Base-by-base conservation (phyloP, 2,888 invertebrate species). In the Conops quadrifasciatus region DNA sequence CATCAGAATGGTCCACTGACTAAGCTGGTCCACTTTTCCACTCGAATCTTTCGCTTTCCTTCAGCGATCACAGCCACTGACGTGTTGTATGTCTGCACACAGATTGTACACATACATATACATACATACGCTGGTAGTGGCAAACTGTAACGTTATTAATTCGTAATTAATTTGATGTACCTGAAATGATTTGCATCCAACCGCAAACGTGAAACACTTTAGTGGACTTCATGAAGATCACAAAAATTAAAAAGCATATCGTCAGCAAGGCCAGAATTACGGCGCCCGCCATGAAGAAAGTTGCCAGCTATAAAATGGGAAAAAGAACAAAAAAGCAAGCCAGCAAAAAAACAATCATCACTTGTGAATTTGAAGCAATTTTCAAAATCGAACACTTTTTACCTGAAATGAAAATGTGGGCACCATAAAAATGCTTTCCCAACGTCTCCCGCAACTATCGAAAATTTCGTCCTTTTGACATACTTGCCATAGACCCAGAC, bases 161-260 rank as follows among this genome's bases (percentile, higher is more conserved):
- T 36, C 36, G 9, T 36, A 36, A 36, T 36, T 36, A 36, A 36
- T 36, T 28, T n/a, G 76, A 77, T 15, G 91, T 86, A 98, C 98
- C 97, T 82, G 97, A 96, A 77, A 97, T 88, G n/a, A 96, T 89
- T 87, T 98, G 98, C 88, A 98, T 89, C 95, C 96, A 96, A 62
- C 95, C 97, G 83, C 97, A 97, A 74, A 97, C 90, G 82, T 94
- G 93, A 87, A 95, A 97, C 66, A 97, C 97, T 67, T 92, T 93
- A 62, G 94, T 94, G 16, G 96, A 93, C 83, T 93, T 94, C 85
- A 96, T 92, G 87, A 97, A 96, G 87, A 97, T 93, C 89, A 97
- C 96, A 80, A 97, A 89, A 76, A 97, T 88, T 90, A 98, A 93
- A 76, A 92, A 92, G 86, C 92, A 92, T 80, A 97, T 93, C 68